These are phyloP conservation scores for Carabus problematicus DNA, from an alignment of 2,888 invertebrate species.

Conservation along the genomic window DNA sequence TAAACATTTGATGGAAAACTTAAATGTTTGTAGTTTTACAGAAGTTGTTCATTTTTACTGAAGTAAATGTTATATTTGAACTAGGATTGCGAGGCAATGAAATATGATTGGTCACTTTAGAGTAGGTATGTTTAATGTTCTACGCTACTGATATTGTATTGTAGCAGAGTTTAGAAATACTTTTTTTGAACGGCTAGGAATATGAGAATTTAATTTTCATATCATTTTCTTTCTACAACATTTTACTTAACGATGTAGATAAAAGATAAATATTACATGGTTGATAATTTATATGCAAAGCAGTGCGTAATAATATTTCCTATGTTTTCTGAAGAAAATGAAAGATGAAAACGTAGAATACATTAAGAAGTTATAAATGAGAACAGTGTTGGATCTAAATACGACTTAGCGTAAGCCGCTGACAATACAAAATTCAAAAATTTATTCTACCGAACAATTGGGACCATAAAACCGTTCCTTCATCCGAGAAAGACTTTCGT, in stretches of 20 bases:
- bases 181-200: constrained; percentile 31
- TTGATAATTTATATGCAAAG: constrained; percentile 34
- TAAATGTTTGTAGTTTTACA: neutral
- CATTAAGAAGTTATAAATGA: constrained; percentile 1
- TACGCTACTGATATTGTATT: constrained; percentile 9
- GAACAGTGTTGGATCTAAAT: neutral
- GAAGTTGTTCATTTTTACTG: neutral
- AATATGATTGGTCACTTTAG: too few relatives aligned
- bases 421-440: too few relatives aligned
- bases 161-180: constrained; percentile 17
- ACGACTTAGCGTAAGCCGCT: neutral
- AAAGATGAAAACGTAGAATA: constrained; percentile 5
- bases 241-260: constrained; percentile 40
- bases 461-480: neutral
- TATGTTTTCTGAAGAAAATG: neutral
- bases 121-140: neutral
- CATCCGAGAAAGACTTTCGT: too few relatives aligned
- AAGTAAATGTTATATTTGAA: neutral
- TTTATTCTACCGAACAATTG: too few relatives aligned
- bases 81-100: too few relatives aligned
- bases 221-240: constrained; percentile 31
- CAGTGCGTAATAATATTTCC: neutral
- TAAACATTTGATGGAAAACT: neutral
- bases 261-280: constrained; percentile 38
- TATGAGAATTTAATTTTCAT: constrained; percentile 34